phyloP scores from a whole-genome alignment of 2,797 vertebrate species.

The Enteromius mattozi region DNA sequence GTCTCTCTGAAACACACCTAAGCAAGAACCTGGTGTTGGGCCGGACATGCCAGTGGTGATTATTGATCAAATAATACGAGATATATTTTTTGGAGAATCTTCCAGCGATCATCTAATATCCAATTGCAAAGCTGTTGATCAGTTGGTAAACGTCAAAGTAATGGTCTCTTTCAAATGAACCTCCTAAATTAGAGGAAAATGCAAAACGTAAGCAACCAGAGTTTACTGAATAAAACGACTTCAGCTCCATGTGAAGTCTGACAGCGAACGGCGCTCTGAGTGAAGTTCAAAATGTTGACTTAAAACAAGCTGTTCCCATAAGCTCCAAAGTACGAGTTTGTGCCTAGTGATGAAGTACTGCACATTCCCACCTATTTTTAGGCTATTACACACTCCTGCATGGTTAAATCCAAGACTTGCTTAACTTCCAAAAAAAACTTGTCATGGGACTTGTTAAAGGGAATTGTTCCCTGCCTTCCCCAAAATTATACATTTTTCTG shows the following conservation, averaged over 20 bases:
- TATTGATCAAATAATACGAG: constrained; percentile 64
- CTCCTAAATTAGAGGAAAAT: constrained; percentile 15
- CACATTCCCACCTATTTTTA: constrained; percentile 75
- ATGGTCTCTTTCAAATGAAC: background rate
- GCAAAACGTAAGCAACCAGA: background rate
- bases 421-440: background rate
- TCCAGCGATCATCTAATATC: constrained; percentile 1
- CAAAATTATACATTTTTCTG: background rate
- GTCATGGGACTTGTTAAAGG: constrained; percentile 49
- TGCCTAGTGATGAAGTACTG: constrained; percentile 68
- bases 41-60: constrained; percentile 77
- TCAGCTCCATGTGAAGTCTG: background rate
- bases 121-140: constrained; percentile 6
- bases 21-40: constrained; percentile 56
- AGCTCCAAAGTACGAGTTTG: constrained; percentile 67
- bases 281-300: constrained; percentile 73
- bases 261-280: constrained; percentile 44
- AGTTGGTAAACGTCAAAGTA: background rate
- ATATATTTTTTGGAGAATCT: constrained; percentile 55
- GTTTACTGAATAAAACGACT: background rate
- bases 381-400: constrained; percentile 68
- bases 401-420: background rate
- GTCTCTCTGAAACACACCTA: constrained; percentile 70
- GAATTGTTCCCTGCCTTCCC: background rate
- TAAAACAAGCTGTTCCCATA: constrained; percentile 70